Base-by-base conservation (phyloP, 2,888 invertebrate species). In the Drosophila histrio region DNA sequence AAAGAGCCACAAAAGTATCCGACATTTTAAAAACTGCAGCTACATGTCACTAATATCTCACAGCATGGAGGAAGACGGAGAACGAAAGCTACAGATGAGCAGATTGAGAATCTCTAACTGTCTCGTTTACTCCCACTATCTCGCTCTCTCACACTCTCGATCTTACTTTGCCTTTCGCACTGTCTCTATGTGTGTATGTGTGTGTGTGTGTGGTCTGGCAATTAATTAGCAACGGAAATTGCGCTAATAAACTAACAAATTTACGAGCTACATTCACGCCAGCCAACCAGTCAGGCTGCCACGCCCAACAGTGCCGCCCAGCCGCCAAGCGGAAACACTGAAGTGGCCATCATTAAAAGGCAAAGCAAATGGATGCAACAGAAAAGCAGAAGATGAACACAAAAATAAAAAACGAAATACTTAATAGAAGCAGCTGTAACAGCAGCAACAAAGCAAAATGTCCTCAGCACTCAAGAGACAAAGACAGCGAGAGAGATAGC, bases 211-310 rank as follows among this genome's bases (percentile, higher is more conserved):
- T 57, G 63, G 79, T 70, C 74, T 81, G 79, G 75, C 77, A 86
- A 87, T 87, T 87, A 87, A 87, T 87, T 86, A 88, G 87, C 75
- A 85, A 80, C 83, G 80, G 87, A 83, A 87, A 88, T 88, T 80
- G 85, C 74, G 72, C 88, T 87, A 87, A 87, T 87, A 87, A 87
- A 87, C 87, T 83, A 81, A 83, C 88, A 88, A 85, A 80, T 88
- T 88, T 88, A 87, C 87, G 88, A 87, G 82, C 85, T 71, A 61
- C 79, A 75, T 79, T 85, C 83, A 85, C 86, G 82, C 80, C 81
- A 80, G 70, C 30, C 32, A 49, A 30, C 28, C 28, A 43, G 34
- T 30, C 46, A 30, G 50, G 34, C 30, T 17, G 22, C 52, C 30
- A 50, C 67, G 63, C 70, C 62, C 61, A 52, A 57, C 39, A 28